These are phyloP conservation scores for Epinotia demarniana DNA, from an alignment of 2,888 invertebrate species.

Conservation along the genomic window DNA sequence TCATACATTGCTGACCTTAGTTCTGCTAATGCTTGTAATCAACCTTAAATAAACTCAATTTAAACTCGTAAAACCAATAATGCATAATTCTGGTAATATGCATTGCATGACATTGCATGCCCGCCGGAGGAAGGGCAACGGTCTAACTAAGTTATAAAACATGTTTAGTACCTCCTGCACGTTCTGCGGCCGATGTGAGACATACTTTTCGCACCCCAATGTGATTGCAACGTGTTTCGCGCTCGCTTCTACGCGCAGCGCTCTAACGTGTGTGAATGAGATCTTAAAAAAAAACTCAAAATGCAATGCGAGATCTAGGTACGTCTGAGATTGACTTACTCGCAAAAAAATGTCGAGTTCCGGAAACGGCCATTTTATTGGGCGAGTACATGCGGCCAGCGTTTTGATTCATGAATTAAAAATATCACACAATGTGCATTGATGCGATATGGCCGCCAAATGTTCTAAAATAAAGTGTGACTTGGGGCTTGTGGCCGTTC, in stretches of 20 bases:
- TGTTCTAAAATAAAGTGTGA: conserved; percentile 12
- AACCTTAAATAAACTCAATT: neutral
- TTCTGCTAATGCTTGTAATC: no score
- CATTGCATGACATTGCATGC: conserved; percentile 29
- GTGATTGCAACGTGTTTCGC: neutral
- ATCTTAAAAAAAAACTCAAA: neutral
- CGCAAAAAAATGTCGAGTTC: conserved; percentile 68
- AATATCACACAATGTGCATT: conserved; percentile 63
- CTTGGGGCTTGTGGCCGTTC: conserved; percentile 2
- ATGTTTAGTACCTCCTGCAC: conserved; percentile 58
- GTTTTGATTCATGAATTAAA: conserved; percentile 75
- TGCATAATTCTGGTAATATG: neutral
- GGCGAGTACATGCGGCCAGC: conserved; percentile 51
- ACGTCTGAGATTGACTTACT: conserved; percentile 22
- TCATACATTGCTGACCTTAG: no score
- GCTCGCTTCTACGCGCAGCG: neutral
- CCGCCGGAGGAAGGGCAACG: conserved; percentile 35
- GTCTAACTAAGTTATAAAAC: conserved; percentile 47
- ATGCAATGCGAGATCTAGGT: neutral
- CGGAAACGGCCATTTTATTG: conserved; percentile 65
- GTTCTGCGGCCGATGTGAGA: conserved; percentile 45
- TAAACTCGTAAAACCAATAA: conserved; percentile 1
- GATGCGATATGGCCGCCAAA: conserved; percentile 28
- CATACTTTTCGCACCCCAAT: neutral
- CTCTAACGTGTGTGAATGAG: no score